Base-by-base conservation (phyloP, 2,888 invertebrate species). In the Apodemia mormo region DNA sequence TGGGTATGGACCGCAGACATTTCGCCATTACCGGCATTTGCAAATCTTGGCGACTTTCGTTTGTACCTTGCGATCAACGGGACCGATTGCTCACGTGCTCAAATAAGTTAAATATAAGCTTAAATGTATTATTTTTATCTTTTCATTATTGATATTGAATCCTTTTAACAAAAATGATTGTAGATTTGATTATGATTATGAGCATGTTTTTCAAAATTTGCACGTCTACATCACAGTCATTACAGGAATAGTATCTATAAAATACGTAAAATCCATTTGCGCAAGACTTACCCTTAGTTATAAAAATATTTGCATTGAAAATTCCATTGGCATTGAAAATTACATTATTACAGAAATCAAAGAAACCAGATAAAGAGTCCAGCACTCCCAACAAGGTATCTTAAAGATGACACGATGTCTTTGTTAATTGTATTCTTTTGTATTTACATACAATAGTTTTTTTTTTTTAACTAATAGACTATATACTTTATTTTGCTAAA, bases 291-390 rank as follows among this genome's bases (percentile, higher is more conserved):
- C 14, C 14, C 49, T n/a, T 49, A 6, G 4, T 45, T 10, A 45
- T 12, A 12, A 45, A 12, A 45, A 45, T 45, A 45, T 45, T 45
- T 45, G 45, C 3, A 45, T 22, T 22, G 22, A 22, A 22, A 22
- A 22, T 22, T 22, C 22, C 22, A 22, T 22, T 22, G 68, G 56
- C 40, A 61, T 49, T 65, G 29, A 65, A 40, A 65, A 65, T 68
- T 76, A 58, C 71, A 72, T 80, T 76, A 74, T 95, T 96, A 82
- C 95, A 96, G 96, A 96, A 96, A 94, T 96, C 96, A 93, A 96
- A 95, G 95, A 96, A 96, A 94, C 94, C 94, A 85, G 96, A 96
- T 90, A 96, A 95, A 94, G 95, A 89, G 94, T 95, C 93, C 85
- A 94, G 94, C 85, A 95, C 95, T 84, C 95, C 96, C 80, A 90